phyloP scores from a whole-genome alignment of 1,140 invertebrate species.

The Ips typographus region DNA sequence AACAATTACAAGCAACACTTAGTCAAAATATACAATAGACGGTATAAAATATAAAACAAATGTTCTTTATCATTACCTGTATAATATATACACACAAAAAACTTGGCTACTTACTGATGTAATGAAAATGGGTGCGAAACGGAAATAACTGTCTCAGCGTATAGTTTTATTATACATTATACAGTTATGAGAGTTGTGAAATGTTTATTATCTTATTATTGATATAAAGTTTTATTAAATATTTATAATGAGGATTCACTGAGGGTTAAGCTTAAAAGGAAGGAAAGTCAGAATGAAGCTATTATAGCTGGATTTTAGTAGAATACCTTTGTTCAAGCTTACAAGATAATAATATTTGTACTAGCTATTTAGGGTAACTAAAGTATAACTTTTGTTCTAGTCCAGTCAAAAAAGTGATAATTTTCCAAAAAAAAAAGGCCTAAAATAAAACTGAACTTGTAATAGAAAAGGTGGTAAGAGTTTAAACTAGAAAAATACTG shows the following conservation, averaged over 20 bases:
- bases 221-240: neutral
- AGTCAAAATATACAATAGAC: slow-evolving; percentile 48
- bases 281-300: no score
- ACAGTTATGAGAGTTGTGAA: slow-evolving; percentile 42
- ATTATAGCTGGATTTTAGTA: no score
- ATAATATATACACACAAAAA: slow-evolving; percentile 50
- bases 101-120: slow-evolving; percentile 43
- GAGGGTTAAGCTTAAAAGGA: neutral
- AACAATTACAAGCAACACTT: slow-evolving; percentile 50
- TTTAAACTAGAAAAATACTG: slow-evolving; percentile 23
- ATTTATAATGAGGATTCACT: no score
- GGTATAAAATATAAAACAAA: slow-evolving; percentile 50
- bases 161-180: slow-evolving; percentile 31
- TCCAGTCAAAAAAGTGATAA: neutral
- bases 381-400: neutral
- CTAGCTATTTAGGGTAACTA: slow-evolving; percentile 33
- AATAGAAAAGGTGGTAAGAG: no score
- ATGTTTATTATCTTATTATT: slow-evolving; percentile 25
- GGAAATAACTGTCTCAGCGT: slow-evolving; percentile 48
- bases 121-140: slow-evolving; percentile 34
- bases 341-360: slow-evolving; percentile 31
- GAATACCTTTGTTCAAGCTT: no score
- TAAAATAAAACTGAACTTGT: no score
- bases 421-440: neutral
- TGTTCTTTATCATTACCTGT: slow-evolving; percentile 46